These are phyloP conservation scores for Electrona antarctica DNA, from an alignment of 2,113 vertebrate genomes.

Conservation along the genomic window DNA sequence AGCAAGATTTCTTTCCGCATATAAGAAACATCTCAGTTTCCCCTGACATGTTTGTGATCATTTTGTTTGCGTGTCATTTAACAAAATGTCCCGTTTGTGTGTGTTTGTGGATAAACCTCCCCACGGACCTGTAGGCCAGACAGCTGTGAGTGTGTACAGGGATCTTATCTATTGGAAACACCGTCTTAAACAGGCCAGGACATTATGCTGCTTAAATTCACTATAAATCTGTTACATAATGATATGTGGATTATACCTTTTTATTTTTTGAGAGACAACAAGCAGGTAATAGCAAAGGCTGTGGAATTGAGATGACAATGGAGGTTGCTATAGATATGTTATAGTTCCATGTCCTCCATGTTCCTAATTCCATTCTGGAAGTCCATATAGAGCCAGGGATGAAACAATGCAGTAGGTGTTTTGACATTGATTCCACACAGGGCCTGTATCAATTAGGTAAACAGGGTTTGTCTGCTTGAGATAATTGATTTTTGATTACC, in stretches of 20 bases:
- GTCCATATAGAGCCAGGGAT: slow-evolving; percentile 3
- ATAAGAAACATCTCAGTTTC: slow-evolving; percentile 10
- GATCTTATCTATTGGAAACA: slow-evolving; percentile 2
- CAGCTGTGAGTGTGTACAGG: slow-evolving; percentile 30
- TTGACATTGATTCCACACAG: slow-evolving; percentile 21
- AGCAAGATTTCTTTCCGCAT: slow-evolving; percentile 10
- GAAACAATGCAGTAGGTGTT: slow-evolving; percentile 26
- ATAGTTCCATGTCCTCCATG: slow-evolving; percentile 31
- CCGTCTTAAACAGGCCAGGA: neutral
- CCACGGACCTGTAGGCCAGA: slow-evolving; percentile 40
- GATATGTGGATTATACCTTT: slow-evolving; percentile 35
- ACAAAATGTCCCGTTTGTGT: slow-evolving; percentile 6
- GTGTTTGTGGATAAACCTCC: slow-evolving; percentile 9
- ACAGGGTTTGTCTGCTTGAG: slow-evolving; percentile 22
- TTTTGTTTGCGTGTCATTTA: slow-evolving; percentile 27
- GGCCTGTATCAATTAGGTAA: slow-evolving; percentile 28
- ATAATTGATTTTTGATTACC: slow-evolving; percentile 1
- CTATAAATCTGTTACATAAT: neutral
- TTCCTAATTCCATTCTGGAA: slow-evolving; percentile 2
- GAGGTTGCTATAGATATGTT: slow-evolving; percentile 21
- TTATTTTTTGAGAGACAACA: slow-evolving; percentile 37
- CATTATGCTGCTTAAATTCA: neutral
- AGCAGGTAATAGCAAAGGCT: slow-evolving; percentile 10
- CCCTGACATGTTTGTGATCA: neutral
- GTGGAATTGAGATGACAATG: slow-evolving; percentile 33